Percentiles rank a stretch among this genome's conserved stretches.
Conservation (phyloP, 2,797 vertebrate genomes). For the Dromococcyx pavoninus region DNA sequence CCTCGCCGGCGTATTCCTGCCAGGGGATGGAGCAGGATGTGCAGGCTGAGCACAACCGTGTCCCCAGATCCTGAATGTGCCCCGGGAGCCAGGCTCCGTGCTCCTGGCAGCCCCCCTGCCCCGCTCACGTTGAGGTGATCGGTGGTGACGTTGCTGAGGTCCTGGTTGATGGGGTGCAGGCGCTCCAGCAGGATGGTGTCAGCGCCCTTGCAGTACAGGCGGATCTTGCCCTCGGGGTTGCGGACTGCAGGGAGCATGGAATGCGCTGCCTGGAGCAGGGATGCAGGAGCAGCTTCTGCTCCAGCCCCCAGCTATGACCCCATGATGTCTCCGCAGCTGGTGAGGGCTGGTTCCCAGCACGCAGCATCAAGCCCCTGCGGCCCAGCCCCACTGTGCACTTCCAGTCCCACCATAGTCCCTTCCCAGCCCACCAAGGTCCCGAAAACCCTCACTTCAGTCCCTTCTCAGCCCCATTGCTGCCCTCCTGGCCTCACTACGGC, state of each 20-base stretch:
- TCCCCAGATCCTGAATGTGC: accelerated
- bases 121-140: constrained; percentile 91
- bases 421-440: too few relatives aligned
- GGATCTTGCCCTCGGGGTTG: constrained; percentile 87
- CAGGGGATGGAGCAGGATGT: background rate
- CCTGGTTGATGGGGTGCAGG: constrained; percentile 83
- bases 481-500: too few relatives aligned
- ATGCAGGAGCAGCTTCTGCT: background rate
- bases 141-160: constrained; percentile 83
- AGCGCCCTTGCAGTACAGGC: constrained; percentile 94
- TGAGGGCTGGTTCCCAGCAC: background rate
- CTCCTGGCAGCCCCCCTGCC: background rate
- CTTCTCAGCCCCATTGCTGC: too few relatives aligned
- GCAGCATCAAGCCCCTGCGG: too few relatives aligned
- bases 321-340: background rate
- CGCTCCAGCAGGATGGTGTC: constrained; percentile 91
- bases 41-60: accelerated
- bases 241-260: constrained; percentile 76
- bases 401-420: too few relatives aligned
- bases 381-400: background rate
- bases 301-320: background rate
- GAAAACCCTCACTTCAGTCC: too few relatives aligned
- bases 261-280: background rate
- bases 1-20: constrained; percentile 89
- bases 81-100: background rate